phyloP scores from a whole-genome alignment of 2,888 invertebrate species.

The Autographa pulchrina region DNA sequence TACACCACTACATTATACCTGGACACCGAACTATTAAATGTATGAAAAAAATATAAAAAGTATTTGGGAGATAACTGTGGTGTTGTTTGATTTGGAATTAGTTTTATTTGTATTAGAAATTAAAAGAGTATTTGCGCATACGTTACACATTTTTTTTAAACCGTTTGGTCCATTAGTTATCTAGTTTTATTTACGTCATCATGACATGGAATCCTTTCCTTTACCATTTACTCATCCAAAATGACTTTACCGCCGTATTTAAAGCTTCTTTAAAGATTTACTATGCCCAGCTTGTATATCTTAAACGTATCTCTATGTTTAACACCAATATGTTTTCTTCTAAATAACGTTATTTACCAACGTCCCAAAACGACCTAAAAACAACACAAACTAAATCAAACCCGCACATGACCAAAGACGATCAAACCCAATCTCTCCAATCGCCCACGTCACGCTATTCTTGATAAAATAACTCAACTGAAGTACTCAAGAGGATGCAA shows the following conservation, averaged over 20 bases:
- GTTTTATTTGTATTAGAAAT: background rate
- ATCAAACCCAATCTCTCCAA: conserved; percentile 28
- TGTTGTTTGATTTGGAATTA: background rate
- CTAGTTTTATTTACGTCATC: too few species aligned
- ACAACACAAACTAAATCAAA: background rate
- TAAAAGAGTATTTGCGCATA: background rate
- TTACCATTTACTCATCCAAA: too few species aligned
- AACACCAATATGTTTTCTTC: background rate
- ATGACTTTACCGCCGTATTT: too few species aligned
- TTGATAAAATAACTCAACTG: conserved; percentile 38
- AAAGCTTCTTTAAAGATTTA: too few species aligned
- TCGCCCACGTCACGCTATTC: conserved; percentile 23
- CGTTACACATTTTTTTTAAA: too few species aligned
- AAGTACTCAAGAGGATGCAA: conserved; percentile 56
- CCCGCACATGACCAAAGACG: conserved; percentile 1
- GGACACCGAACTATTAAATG: conserved; percentile 45
- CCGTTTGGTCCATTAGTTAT: too few species aligned
- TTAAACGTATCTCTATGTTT: background rate
- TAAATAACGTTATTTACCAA: background rate
- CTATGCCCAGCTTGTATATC: too few species aligned
- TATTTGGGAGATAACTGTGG: background rate
- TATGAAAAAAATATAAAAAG: conserved; percentile 21
- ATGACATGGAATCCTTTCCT: too few species aligned
- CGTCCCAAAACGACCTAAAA: background rate
- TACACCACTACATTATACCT: conserved; percentile 45